phyloP scores from a whole-genome alignment of 1,140 invertebrate species.

The Chrysomallon squamiferum region DNA sequence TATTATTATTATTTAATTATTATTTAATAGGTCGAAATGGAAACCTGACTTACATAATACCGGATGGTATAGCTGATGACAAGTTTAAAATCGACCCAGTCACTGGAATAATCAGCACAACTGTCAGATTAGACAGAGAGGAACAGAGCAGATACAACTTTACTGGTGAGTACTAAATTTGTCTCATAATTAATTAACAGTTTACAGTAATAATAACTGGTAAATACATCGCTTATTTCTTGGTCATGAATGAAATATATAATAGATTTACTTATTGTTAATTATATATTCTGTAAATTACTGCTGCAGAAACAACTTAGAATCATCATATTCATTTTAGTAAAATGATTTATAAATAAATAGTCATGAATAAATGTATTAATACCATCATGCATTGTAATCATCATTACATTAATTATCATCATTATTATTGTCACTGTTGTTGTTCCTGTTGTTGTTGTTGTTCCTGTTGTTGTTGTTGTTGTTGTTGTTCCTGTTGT shows the following conservation, averaged over 20 bases:
- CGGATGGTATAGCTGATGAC: constrained; percentile 73
- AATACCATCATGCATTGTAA: too few species aligned
- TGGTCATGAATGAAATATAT: too few species aligned
- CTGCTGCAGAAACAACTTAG: not conserved
- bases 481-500: too few species aligned
- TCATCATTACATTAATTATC: too few species aligned
- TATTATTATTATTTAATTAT: too few species aligned
- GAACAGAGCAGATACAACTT: constrained; percentile 41
- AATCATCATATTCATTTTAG: too few species aligned
- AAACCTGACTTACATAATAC: constrained; percentile 64
- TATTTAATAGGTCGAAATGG: constrained; percentile 58
- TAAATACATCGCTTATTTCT: not conserved
- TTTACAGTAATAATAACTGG: not conserved
- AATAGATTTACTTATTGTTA: too few species aligned
- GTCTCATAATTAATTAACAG: not conserved
- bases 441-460: too few species aligned
- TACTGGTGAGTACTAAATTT: constrained; percentile 45
- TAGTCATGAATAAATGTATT: too few species aligned
- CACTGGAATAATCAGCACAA: constrained; percentile 86
- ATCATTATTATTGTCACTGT: too few species aligned
- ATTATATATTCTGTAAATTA: too few species aligned
- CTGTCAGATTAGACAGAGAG: constrained; percentile 85
- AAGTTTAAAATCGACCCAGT: constrained; percentile 87
- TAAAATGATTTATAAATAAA: not conserved
- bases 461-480: too few species aligned